Percentiles rank a stretch among this genome's conserved stretches.
Evolutionary conservation across 1,140 invertebrate species (phyloP).

Genomic region (Macrostomum lignano): DNA sequence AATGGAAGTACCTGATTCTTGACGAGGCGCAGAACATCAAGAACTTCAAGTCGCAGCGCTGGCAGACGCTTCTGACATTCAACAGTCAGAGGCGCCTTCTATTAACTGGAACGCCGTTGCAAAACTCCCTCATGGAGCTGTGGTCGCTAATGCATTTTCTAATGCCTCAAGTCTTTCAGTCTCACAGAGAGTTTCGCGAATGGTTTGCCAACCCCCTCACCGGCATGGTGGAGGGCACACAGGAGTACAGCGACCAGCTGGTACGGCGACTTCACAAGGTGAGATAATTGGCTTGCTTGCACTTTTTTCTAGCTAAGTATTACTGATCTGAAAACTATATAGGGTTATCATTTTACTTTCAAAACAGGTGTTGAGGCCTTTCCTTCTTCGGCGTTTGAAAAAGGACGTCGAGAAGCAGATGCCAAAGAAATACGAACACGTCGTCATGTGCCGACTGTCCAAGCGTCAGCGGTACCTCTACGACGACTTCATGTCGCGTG

Average conservation of each 20-base stretch:
- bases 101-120: constrained; percentile 83
- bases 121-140: constrained; percentile 94
- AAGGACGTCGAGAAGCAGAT: constrained; percentile 94
- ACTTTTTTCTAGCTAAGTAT: no score
- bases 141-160: constrained; percentile 99
- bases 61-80: constrained; percentile 88
- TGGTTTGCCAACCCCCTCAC: constrained; percentile 96
- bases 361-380: constrained; percentile 81
- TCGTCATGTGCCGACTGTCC: constrained; percentile 73
- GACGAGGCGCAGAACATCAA: constrained; percentile 99
- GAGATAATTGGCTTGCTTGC: no score
- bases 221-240: constrained; percentile 84
- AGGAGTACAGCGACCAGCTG: constrained; percentile 69
- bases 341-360: no score
- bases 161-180: constrained; percentile 95
- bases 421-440: constrained; percentile 92
- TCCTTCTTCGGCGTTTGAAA: constrained; percentile 74
- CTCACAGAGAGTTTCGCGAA: constrained; percentile 74
- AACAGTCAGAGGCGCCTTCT: constrained; percentile 69
- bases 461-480: constrained; percentile 87
- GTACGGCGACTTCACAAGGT: constrained; percentile 85
- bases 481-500: constrained; percentile 92
- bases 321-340: no score
- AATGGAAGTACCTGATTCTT: constrained; percentile 93
- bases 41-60: constrained; percentile 94